These are phyloP conservation scores for Hecatera dysodea DNA, from an alignment of 2,888 invertebrate species.

Conservation along the genomic window DNA sequence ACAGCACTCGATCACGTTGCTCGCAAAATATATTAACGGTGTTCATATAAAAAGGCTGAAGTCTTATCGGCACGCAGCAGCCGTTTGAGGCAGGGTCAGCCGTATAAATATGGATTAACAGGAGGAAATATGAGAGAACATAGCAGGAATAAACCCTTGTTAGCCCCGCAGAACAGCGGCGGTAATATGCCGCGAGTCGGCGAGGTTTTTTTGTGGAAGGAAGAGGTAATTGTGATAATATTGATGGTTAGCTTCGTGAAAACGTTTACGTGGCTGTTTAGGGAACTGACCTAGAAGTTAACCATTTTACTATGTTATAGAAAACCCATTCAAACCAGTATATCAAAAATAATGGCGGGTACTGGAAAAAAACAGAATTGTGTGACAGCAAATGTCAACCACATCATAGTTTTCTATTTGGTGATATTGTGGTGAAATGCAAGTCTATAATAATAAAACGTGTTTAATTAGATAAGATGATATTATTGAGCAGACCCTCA, in stretches of 20 bases:
- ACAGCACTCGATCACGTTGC: slow-evolving; percentile 60
- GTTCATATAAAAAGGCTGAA: slow-evolving; percentile 66
- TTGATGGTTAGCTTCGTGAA: neutral
- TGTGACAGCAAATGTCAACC: no score
- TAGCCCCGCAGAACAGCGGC: slow-evolving; percentile 63
- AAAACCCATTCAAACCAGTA: no score
- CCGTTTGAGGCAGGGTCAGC: slow-evolving; percentile 80
- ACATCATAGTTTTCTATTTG: no score
- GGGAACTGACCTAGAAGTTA: neutral
- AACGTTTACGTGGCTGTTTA: neutral
- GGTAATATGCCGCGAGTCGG: slow-evolving; percentile 36
- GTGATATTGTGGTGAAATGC: no score
- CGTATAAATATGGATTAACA: slow-evolving; percentile 88
- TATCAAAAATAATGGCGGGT: no score
- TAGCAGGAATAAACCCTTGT: slow-evolving; percentile 76
- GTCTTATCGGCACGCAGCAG: slow-evolving; percentile 66
- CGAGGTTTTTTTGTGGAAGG: slow-evolving; percentile 1
- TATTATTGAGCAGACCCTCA: no score
- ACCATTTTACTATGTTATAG: neutral
- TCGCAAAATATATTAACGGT: slow-evolving; percentile 64
- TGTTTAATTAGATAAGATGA: no score
- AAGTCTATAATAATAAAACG: no score
- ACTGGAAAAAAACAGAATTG: no score
- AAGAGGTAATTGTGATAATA: slow-evolving; percentile 9
- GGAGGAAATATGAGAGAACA: slow-evolving; percentile 82